Base-by-base conservation (phyloP, 2,888 invertebrate genomes). In the Drosophila paramelanica region DNA sequence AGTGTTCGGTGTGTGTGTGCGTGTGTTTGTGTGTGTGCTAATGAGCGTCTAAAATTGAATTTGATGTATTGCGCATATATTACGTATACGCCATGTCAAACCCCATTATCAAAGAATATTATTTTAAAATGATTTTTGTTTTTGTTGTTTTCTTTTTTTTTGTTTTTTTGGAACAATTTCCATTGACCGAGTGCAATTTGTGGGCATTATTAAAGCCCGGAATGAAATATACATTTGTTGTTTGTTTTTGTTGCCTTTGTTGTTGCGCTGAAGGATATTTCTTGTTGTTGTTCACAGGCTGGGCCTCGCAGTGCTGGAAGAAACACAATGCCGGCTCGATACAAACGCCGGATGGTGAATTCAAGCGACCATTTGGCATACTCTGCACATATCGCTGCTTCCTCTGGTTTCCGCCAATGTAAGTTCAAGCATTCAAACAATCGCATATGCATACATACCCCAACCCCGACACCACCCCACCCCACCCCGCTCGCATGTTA, bases 381-480 rank as follows among this genome's bases (percentile, higher is more conserved):
- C 81, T 91, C 78, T 91, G 91, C 83, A 91, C 92, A 76, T 92
- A 91, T 83, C 91, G 91, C 57, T 91, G 91, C 64, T 90, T 91
- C 74, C 78, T 91, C 74, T 91, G 91, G 91, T 91, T 92, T 85
- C 91, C 91, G 61, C 91, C 91, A 69, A 80, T 91, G 91, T 91
- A 84, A 92, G 91, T 92, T 74, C 23, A 58, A 74, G 58, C 81
- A 71, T 67, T 59, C 69, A 73, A 73, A 25, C 74, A 60, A 79
- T 67, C 61, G 42, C 43, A 46, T 39, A 51, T 47, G 14, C 17
- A 41, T 25, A 31, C 36, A 38, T 8, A 31, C n/a, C n/a, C n/a
- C n/a, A n/a, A n/a, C n/a, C n/a, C n/a, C n/a, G n/a, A n/a, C 10
- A 17, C 31, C 55, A 45, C 61, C 31, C 47, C 27, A 25, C 38